Conservation (phyloP, 2,888 invertebrate genomes). For the Acleris cristana region DNA sequence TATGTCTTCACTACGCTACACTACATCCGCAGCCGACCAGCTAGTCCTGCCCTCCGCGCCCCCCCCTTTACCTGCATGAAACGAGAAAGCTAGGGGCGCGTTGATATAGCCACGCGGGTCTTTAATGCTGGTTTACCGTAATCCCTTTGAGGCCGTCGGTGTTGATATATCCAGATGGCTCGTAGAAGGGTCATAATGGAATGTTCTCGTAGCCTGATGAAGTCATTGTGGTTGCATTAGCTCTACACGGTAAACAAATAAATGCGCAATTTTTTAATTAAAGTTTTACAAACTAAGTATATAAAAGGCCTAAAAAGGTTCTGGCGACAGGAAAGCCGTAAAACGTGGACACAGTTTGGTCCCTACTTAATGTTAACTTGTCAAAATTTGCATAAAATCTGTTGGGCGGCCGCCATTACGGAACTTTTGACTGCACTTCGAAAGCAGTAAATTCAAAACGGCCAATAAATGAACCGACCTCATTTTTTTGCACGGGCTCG, state of each 20-base stretch:
- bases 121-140: slow-evolving; percentile 39
- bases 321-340: slow-evolving; percentile 54
- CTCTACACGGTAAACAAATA: slow-evolving; percentile 11
- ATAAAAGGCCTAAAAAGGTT: slow-evolving; percentile 36
- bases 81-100: neutral
- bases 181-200: slow-evolving; percentile 41
- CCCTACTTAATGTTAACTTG: slow-evolving; percentile 68
- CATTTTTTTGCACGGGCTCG: slow-evolving; percentile 52
- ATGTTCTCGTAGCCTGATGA: slow-evolving; percentile 33
- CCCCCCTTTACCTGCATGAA: neutral
- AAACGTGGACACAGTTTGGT: slow-evolving; percentile 68
- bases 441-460: slow-evolving; percentile 77
- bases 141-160: slow-evolving; percentile 46
- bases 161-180: slow-evolving; percentile 47
- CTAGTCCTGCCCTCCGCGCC: slow-evolving; percentile 5
- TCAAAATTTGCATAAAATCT: slow-evolving; percentile 78
- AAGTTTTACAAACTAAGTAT: slow-evolving; percentile 19
- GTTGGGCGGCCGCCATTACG: slow-evolving; percentile 59
- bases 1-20: slow-evolving; percentile 50
- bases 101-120: slow-evolving; percentile 27
- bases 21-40: slow-evolving; percentile 25
- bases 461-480: slow-evolving; percentile 70
- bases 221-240: slow-evolving; percentile 26
- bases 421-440: slow-evolving; percentile 73
- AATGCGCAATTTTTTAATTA: neutral